These are phyloP conservation scores for Tipula lateralis DNA, from an alignment of 2,888 invertebrate genomes.

Conservation along the genomic window DNA sequence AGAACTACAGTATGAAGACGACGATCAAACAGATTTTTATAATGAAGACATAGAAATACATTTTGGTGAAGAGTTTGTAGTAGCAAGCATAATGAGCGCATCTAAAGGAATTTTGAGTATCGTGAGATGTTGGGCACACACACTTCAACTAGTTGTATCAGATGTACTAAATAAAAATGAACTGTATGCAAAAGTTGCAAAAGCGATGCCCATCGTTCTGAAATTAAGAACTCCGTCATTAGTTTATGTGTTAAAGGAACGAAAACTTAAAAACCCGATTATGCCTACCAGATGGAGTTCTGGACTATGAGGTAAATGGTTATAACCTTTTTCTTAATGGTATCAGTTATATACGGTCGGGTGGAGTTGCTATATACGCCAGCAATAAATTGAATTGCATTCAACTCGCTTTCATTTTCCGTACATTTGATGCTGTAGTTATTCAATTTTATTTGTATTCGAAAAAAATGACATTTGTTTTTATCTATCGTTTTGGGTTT, in stretches of 20 bases:
- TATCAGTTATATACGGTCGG: too few relatives aligned
- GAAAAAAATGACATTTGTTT: too few relatives aligned
- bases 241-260: background rate
- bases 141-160: background rate
- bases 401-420: too few relatives aligned
- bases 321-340: too few relatives aligned
- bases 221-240: conserved; percentile 7
- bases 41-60: background rate
- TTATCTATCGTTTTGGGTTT: too few relatives aligned
- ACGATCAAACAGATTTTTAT: background rate
- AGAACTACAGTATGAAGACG: background rate
- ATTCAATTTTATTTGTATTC: too few relatives aligned
- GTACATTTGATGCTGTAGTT: too few relatives aligned
- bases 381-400: too few relatives aligned
- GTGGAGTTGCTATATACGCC: too few relatives aligned
- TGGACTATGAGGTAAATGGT: too few relatives aligned
- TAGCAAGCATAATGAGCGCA: background rate
- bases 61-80: background rate
- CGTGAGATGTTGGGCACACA: conserved; percentile 20
- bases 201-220: background rate
- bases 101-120: conserved; percentile 14
- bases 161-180: conserved; percentile 16
- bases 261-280: conserved; percentile 2
- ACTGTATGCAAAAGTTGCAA: background rate
- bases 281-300: too few relatives aligned